Evolutionary conservation across 2,888 invertebrate genomes (phyloP).

Genomic region (Amphipyra berbera): DNA sequence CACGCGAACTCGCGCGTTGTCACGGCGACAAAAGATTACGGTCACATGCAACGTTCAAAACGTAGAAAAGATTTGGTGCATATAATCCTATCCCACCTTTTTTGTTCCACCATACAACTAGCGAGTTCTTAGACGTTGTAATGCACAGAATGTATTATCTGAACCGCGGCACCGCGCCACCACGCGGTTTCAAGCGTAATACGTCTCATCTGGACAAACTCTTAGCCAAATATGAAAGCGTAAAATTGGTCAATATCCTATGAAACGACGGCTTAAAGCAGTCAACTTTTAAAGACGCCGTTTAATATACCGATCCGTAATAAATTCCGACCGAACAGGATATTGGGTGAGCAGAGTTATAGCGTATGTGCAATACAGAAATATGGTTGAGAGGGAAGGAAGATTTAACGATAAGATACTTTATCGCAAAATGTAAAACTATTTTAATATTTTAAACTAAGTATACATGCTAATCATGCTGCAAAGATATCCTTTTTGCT

Average conservation of each 20-base stretch:
- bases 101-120: not conserved
- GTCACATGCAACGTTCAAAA: not conserved
- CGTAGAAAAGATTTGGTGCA: too few relatives aligned
- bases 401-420: constrained; percentile 2
- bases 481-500: too few relatives aligned
- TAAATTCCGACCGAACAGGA: constrained; percentile 50
- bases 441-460: too few relatives aligned
- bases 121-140: constrained; percentile 3
- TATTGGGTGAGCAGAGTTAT: constrained; percentile 45
- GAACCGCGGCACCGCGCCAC: not conserved
- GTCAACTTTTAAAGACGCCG: constrained; percentile 43
- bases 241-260: constrained; percentile 57
- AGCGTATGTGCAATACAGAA: constrained; percentile 22
- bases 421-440: too few relatives aligned
- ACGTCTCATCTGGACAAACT: constrained; percentile 16
- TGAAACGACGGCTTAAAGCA: constrained; percentile 55
- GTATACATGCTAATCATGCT: too few relatives aligned
- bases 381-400: constrained; percentile 11
- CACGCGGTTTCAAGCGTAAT: constrained; percentile 3
- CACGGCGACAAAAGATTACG: not conserved
- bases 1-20: constrained; percentile 1
- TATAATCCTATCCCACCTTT: not conserved
- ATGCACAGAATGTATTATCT: not conserved
- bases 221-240: constrained; percentile 71
- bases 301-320: constrained; percentile 43